Evolutionary conservation across 23 tunicate genomes (phyloP).

Genomic region (Ciona savignyi): DNA sequence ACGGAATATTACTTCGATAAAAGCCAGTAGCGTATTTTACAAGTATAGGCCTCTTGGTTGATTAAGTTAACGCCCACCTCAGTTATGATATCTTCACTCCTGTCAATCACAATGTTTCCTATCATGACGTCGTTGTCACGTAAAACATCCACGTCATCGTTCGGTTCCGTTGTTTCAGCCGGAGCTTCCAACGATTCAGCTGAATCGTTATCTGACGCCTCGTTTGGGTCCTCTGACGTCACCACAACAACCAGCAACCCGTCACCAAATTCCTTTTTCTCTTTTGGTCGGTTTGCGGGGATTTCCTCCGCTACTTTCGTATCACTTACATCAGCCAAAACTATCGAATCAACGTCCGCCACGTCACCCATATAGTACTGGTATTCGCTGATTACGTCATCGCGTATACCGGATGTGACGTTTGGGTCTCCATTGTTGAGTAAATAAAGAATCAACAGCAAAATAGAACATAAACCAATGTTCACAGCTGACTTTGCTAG

Average conservation of each 20-base stretch:
- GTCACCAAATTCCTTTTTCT: conserved; percentile 17
- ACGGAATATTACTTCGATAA: neutral
- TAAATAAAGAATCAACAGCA: conserved; percentile 36
- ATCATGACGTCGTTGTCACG: conserved; percentile 78
- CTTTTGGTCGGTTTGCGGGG: conserved; percentile 14
- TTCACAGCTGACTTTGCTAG: neutral
- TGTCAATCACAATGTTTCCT: conserved; percentile 55
- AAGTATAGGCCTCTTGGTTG: no score
- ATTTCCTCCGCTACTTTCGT: conserved; percentile 3
- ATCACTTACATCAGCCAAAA: neutral
- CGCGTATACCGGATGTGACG: conserved; percentile 19
- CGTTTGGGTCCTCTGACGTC: conserved; percentile 17
- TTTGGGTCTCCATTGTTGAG: conserved; percentile 13
- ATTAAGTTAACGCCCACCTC: conserved; percentile 10
- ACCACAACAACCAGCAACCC: conserved; percentile 39
- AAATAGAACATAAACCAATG: conserved; percentile 22
- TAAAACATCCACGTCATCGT: conserved; percentile 54
- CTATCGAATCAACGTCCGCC: neutral
- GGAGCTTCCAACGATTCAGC: conserved; percentile 59
- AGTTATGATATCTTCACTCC: conserved; percentile 62
- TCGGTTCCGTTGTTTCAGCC: conserved; percentile 31
- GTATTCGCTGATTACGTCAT: conserved; percentile 27
- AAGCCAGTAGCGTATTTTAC: no score
- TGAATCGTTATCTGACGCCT: neutral
- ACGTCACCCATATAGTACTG: conserved; percentile 41